Percentiles rank a stretch among this genome's conserved stretches.
Conservation (phyloP, 2,113 vertebrate species). For the Vidua chalybeata region DNA sequence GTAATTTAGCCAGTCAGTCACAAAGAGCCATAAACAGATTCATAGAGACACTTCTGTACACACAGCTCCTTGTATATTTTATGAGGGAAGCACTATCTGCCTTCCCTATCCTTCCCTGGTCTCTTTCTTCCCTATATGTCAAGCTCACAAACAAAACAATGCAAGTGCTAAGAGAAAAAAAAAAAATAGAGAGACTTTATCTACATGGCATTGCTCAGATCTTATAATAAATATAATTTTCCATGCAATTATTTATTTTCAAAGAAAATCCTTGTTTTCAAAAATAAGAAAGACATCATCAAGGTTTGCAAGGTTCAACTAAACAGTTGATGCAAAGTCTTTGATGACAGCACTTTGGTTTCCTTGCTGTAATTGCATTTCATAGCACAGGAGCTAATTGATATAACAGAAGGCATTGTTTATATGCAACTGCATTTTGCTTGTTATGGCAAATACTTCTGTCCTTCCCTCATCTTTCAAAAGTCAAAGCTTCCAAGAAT, state of each 20-base stretch:
- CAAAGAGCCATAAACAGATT: slow-evolving; percentile 53
- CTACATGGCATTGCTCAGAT: slow-evolving; percentile 1
- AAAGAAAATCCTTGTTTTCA: background rate
- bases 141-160: slow-evolving; percentile 20
- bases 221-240: background rate
- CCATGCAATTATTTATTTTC: slow-evolving; percentile 19
- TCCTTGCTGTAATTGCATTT: background rate
- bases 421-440: background rate
- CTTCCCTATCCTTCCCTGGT: background rate
- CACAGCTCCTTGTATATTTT: slow-evolving; percentile 50
- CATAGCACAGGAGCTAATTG: background rate
- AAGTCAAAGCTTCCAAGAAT: background rate
- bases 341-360: background rate
- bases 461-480: background rate
- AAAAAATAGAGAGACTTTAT: background rate
- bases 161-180: background rate
- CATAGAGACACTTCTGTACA: background rate
- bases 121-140: background rate
- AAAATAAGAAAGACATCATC: background rate
- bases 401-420: background rate
- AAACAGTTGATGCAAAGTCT: background rate
- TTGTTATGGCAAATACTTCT: background rate
- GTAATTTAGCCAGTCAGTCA: slow-evolving; percentile 59
- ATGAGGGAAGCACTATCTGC: slow-evolving; percentile 48
- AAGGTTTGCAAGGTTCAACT: background rate